A percentile compares a stretch with the other conserved stretches of the same genome.
phyloP scores from a whole-genome alignment of 1,140 invertebrate genomes.

The Odontomachus brunneus region DNA sequence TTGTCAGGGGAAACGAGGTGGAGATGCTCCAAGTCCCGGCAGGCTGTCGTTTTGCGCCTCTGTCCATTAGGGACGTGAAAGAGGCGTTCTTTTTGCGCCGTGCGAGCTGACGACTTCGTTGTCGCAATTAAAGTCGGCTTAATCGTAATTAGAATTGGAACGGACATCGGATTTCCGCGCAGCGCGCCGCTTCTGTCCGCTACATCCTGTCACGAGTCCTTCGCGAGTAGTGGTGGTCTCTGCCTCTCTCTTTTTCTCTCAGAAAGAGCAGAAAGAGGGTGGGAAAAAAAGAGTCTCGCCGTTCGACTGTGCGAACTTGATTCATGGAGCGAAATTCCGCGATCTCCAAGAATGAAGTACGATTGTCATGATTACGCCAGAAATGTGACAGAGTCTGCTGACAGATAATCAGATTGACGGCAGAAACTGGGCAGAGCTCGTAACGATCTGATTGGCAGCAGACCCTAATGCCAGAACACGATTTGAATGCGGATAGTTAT shows the following conservation, averaged over 20 bases:
- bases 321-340: conserved; percentile 13
- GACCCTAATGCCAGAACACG: too few species aligned
- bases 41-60: not conserved
- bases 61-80: conserved; percentile 52
- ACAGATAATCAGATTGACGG: too few species aligned
- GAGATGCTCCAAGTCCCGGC: not conserved
- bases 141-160: conserved; percentile 78
- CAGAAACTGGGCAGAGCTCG: too few species aligned
- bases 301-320: conserved; percentile 24
- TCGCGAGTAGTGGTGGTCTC: not conserved
- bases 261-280: not conserved
- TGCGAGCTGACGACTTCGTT: conserved; percentile 53
- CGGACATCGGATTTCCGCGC: not conserved
- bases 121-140: conserved; percentile 77
- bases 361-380: not conserved
- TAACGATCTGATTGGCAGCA: too few species aligned
- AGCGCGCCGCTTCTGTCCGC: not conserved
- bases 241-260: too few species aligned
- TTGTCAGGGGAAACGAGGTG: too few species aligned
- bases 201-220: conserved; percentile 11
- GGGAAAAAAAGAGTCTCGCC: not conserved
- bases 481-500: too few species aligned
- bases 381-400: too few species aligned
- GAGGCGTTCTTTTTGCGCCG: conserved; percentile 25
- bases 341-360: not conserved